Base-by-base conservation (phyloP, 2,888 invertebrate genomes). In the Drosophila maculinotata region DNA sequence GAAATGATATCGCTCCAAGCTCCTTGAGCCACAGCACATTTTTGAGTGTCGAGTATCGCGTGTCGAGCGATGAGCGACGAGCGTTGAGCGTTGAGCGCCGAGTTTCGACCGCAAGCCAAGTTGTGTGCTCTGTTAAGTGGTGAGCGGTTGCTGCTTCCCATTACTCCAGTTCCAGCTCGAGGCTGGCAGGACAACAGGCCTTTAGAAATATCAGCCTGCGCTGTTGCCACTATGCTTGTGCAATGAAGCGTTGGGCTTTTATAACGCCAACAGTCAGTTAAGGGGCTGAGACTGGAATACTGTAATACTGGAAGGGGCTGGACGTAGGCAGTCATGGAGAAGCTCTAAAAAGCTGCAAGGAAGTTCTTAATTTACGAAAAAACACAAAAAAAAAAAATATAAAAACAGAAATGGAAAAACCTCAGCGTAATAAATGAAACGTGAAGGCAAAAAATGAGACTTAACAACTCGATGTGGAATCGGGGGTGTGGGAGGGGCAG, bases 161-260 rank as follows among this genome's bases (percentile, higher is more conserved):
- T 42, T 20, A 36, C 26, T 25, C 31, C 12, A n/a, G n/a, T n/a
- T n/a, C n/a, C n/a, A n/a, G n/a, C n/a, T n/a, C 12, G 30, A 14
- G 45, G 6, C 12, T n/a, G 33, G 8, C 44, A 47, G 53, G 42
- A 54, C 63, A 54, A 54, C 48, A 74, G 76, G 71, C 66, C 80
- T 69, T 79, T 66, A 69, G 66, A 67, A 68, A 58, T 58, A 54
- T 17, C 49, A 30, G 64, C 25, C 54, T 63, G 41, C 33, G 25
- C 53, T 62, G 51, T 52, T 69, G 59, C 47, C 70, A 76, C 76
- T 84, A 75, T 84, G 67, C 82, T 82, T 82, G 81, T 79, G 85
- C 85, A 84, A 84, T 82, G 85, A 82, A 77, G 81, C 81, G 81
- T 84, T 77, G 57, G 70, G 82, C 85, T 84, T 84, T 82, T 84